Percentiles rank a stretch among this genome's conserved stretches.
phyloP scores from a whole-genome alignment of 2,797 vertebrate genomes.

The Diceros bicornis region DNA sequence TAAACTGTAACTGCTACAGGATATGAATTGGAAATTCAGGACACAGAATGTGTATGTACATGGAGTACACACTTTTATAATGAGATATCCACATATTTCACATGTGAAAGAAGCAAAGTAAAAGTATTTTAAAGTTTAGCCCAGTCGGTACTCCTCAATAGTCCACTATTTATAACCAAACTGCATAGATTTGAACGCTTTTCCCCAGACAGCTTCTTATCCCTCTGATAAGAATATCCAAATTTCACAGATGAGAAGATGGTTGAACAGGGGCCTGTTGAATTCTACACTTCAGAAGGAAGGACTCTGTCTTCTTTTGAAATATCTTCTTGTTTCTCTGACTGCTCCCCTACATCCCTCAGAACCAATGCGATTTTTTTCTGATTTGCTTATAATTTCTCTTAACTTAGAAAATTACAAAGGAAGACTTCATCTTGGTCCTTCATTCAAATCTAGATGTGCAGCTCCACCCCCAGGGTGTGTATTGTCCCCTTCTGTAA shows the following conservation, averaged over 20 bases:
- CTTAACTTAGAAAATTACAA: not conserved
- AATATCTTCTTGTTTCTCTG: not conserved
- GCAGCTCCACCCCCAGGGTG: not conserved
- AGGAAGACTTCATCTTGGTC: not conserved
- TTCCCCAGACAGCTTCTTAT: not conserved
- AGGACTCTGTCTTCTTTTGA: not conserved
- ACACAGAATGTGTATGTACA: not conserved
- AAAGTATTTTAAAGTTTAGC: not conserved
- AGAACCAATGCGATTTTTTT: not conserved
- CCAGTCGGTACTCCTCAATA: not conserved
- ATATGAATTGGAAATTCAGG: not conserved
- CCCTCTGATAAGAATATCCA: not conserved
- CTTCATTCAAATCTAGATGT: not conserved
- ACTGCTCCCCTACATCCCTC: rapidly evolving
- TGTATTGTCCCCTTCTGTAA: not conserved
- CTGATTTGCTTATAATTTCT: not conserved
- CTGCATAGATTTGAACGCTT: not conserved
- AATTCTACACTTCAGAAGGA: not conserved
- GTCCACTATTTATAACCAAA: not conserved
- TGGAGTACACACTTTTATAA: not conserved
- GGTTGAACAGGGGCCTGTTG: not conserved
- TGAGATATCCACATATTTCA: not conserved
- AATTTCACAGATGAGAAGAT: not conserved
- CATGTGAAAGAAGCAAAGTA: not conserved
- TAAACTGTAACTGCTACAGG: not conserved